phyloP scores from a whole-genome alignment of 1,140 invertebrate genomes.

The Dysdera silvatica region DNA sequence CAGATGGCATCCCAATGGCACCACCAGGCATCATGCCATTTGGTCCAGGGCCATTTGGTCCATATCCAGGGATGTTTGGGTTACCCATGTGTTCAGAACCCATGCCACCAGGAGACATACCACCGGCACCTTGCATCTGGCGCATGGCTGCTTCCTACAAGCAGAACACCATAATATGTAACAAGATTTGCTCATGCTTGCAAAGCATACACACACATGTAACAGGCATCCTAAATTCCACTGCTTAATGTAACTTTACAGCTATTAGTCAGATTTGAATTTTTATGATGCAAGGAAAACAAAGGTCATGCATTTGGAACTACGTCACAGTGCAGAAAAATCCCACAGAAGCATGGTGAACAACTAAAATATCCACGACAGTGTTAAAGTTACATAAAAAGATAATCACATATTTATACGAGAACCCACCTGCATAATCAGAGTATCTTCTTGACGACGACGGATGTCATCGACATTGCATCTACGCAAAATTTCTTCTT shows the following conservation, averaged over 20 bases:
- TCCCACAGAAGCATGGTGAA: background rate
- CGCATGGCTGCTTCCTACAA: conserved; percentile 14
- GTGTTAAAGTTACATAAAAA: background rate
- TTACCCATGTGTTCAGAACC: conserved; percentile 7
- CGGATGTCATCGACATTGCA: conserved; percentile 36
- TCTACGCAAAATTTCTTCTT: conserved; percentile 69
- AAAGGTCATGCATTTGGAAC: background rate
- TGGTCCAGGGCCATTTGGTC: conserved; percentile 12
- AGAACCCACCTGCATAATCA: conserved; percentile 16
- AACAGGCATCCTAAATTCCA: too few relatives aligned
- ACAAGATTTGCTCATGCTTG: too few relatives aligned
- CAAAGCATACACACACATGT: too few relatives aligned
- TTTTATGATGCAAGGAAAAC: conserved; percentile 3
- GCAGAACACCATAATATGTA: too few relatives aligned
- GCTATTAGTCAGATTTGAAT: too few relatives aligned
- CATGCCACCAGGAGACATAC: too few relatives aligned
- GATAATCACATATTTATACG: background rate
- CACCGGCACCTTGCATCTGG: conserved; percentile 7
- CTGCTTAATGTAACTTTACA: too few relatives aligned
- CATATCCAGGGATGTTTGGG: too few relatives aligned
- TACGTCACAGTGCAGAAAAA: background rate
- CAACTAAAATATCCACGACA: background rate
- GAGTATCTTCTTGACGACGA: conserved; percentile 15
- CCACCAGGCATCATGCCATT: conserved; percentile 24
- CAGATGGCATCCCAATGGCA: too few relatives aligned